Evolutionary conservation across 2,113 vertebrate genomes (phyloP), one percentile per base, ranked within the genome.

Genomic region (Isurus oxyrinchus): DNA sequence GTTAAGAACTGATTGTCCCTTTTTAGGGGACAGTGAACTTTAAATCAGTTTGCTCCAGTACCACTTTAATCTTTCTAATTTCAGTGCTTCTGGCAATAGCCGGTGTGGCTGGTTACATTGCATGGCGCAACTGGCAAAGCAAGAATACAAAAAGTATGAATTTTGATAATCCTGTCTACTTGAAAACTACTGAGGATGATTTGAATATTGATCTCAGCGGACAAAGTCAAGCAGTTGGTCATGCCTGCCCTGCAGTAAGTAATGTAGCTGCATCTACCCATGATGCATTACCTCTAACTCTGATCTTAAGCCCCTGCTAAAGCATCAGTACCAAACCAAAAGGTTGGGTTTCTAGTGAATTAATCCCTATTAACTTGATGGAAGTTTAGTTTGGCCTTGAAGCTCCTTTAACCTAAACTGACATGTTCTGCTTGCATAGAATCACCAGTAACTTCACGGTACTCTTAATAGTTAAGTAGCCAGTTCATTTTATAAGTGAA

Each of bases 111-210:
- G 98, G 98, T 27, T 99, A 99, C 97, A 97, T 99, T 95, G 99
- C 99, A 98, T 99, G 99, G 99, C 98, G 98, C 55, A 99, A 99
- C 96, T 99, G 99, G 99, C 99, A 99, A 96, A 98, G 98, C 96
- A 99, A 98, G 97, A 99, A 99, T 97, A 99, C 99, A 98, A 99
- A 99, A 97, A 99, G 99, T 97, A 99, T 99, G 99, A 99, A 99
- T 97, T 99, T 99, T 96, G 99, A 99, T 97, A 99, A 99, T 97
- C 99, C 99, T 0, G 99, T 99, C 79, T 99, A 99, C 97, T 97
- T 99, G 97, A 99, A 99, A 97, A 99, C 99, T 63, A 99, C 99
- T 0, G 99, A 99, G 97, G 99, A 99, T 96, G 99, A 99, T 96
- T 97, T 99, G 44, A 99, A 99, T 96, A 99, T 99, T 93, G 98